Evolutionary conservation across 2,797 vertebrate genomes (phyloP).

Genomic region (Lerista edwardsae): DNA sequence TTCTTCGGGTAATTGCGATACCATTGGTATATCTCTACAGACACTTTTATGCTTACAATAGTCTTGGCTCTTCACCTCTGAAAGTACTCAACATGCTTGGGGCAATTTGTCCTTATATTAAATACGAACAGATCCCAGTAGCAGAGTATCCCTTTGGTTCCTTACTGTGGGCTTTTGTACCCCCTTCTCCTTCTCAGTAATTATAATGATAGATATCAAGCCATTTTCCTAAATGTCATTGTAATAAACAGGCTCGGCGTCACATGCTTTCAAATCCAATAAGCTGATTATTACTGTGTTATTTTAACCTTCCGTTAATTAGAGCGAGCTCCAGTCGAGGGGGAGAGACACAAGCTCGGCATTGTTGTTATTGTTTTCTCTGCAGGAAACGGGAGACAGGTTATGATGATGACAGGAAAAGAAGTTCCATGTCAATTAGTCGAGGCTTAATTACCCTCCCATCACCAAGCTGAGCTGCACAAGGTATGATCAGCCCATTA

Average conservation of each 20-base stretch:
- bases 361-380: slow-evolving; percentile 13
- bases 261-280: slow-evolving; percentile 42
- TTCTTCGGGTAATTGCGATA: background rate
- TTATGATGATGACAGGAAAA: slow-evolving; percentile 16
- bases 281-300: slow-evolving; percentile 51
- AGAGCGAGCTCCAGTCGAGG: slow-evolving; percentile 14
- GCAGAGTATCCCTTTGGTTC: slow-evolving; percentile 25
- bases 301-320: slow-evolving; percentile 50
- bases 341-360: background rate
- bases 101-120: slow-evolving; percentile 22
- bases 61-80: background rate
- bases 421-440: slow-evolving; percentile 33
- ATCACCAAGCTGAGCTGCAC: slow-evolving; percentile 54
- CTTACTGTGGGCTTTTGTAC: slow-evolving; percentile 8
- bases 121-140: background rate
- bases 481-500: slow-evolving; percentile 54
- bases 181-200: slow-evolving; percentile 25
- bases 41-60: too few species aligned
- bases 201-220: slow-evolving; percentile 44
- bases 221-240: slow-evolving; percentile 42
- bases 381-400: slow-evolving; percentile 5
- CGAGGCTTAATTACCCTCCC: slow-evolving; percentile 59
- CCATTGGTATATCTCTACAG: background rate
- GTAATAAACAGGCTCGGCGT: slow-evolving; percentile 32
- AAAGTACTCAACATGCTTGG: background rate